These are phyloP conservation scores for Choristoneura rosaceana DNA, from an alignment of 2,888 invertebrate species.

Conservation along the genomic window DNA sequence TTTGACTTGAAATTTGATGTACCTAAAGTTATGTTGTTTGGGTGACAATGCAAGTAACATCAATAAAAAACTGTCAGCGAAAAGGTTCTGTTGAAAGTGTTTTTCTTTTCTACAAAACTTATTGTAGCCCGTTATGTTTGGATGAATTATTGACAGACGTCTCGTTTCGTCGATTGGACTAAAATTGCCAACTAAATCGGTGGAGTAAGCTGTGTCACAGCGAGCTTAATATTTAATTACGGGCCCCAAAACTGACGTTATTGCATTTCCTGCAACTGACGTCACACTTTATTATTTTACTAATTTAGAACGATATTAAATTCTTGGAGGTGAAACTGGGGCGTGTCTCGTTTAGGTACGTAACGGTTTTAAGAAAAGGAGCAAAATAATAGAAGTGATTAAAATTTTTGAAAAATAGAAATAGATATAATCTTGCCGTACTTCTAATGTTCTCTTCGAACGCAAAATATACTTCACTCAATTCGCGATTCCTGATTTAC, in stretches of 20 bases:
- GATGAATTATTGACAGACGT: neutral
- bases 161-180: neutral
- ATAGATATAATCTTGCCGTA: too few species aligned
- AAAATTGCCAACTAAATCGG: conserved; percentile 50
- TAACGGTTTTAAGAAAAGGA: neutral
- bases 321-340: conserved; percentile 66
- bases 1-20: too few species aligned
- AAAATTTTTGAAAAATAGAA: neutral
- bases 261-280: conserved; percentile 82
- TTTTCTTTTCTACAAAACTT: too few species aligned
- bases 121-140: too few species aligned
- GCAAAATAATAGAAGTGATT: neutral
- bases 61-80: too few species aligned
- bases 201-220: conserved; percentile 55
- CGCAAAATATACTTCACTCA: too few species aligned
- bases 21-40: too few species aligned
- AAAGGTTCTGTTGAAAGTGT: too few species aligned
- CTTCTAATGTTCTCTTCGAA: too few species aligned
- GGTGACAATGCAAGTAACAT: too few species aligned
- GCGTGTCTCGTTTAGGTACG: conserved; percentile 52
- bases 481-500: too few species aligned
- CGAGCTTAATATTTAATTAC: conserved; percentile 78
- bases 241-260: conserved; percentile 72
- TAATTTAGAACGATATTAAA: conserved; percentile 81
- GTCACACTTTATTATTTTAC: conserved; percentile 79